Evolutionary conservation across 2,888 invertebrate species (phyloP).

Genomic region (Dendrolimus pini): DNA sequence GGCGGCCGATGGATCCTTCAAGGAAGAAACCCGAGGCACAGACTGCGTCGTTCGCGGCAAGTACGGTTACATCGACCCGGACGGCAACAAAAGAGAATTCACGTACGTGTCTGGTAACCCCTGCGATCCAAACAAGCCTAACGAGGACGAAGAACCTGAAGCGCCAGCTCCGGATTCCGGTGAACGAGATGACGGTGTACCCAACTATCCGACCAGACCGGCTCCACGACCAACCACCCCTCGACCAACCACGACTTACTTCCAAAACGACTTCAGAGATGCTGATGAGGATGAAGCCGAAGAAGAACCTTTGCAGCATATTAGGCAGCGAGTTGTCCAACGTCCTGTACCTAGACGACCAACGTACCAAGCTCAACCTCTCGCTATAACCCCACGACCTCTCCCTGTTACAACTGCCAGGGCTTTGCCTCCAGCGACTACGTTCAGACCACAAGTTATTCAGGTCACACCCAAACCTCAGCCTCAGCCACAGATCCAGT

Average conservation of each 20-base stretch:
- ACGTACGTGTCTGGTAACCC: constrained; percentile 92
- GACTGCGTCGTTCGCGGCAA: constrained; percentile 92
- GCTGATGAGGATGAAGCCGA: constrained; percentile 79
- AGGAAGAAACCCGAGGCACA: constrained; percentile 89
- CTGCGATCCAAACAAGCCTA: constrained; percentile 89
- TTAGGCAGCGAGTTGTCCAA: constrained; percentile 66
- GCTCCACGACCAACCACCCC: constrained; percentile 61
- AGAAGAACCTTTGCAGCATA: constrained; percentile 68
- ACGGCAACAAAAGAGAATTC: constrained; percentile 90
- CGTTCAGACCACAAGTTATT: constrained; percentile 78
- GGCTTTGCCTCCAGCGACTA: constrained; percentile 79
- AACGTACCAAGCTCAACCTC: constrained; percentile 52
- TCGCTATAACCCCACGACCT: constrained; percentile 79
- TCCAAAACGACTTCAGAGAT: constrained; percentile 83
- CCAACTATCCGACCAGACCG: constrained; percentile 74
- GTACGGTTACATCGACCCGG: constrained; percentile 91
- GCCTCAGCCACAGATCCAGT: constrained; percentile 69
- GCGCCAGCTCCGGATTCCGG: constrained; percentile 72
- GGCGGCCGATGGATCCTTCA: constrained; percentile 90
- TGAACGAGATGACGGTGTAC: constrained; percentile 79
- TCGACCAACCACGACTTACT: constrained; percentile 80
- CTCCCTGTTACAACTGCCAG: constrained; percentile 63
- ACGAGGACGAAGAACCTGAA: constrained; percentile 80
- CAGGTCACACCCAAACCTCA: constrained; percentile 77
- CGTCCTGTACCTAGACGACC: constrained; percentile 60